A percentile compares a stretch with the other conserved stretches of the same genome.
Evolutionary conservation across 1,140 invertebrate genomes (phyloP).

Genomic region (Pseudomyrmex flavicornis): DNA sequence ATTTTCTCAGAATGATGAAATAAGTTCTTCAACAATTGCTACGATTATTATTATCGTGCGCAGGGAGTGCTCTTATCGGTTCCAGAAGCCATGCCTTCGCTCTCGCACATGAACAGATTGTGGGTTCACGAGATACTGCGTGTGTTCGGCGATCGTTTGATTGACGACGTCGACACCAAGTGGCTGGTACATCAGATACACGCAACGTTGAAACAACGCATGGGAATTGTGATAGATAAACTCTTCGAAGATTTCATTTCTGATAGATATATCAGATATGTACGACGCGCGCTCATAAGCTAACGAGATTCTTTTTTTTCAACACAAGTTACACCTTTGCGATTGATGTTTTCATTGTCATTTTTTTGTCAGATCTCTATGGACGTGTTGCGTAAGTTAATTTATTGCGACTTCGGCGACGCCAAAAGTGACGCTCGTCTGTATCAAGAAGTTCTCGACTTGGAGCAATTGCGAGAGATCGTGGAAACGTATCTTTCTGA

Average conservation of each 20-base stretch:
- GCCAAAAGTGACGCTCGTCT: constrained; percentile 95
- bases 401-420: constrained; percentile 98
- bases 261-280: too few relatives aligned
- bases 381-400: constrained; percentile 92
- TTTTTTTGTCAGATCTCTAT: constrained; percentile 87
- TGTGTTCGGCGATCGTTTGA: constrained; percentile 97
- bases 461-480: constrained; percentile 93
- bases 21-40: constrained; percentile 1
- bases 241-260: constrained; percentile 81
- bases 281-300: too few relatives aligned
- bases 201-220: constrained; percentile 86
- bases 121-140: constrained; percentile 98
- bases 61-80: constrained; percentile 96
- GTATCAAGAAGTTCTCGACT: constrained; percentile 95
- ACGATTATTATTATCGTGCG: background rate
- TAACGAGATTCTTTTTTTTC: too few relatives aligned
- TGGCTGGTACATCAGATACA: constrained; percentile 92
- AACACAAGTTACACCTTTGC: background rate
- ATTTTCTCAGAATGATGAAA: background rate
- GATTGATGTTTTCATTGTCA: background rate
- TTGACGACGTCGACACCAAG: constrained; percentile 92
- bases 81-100: constrained; percentile 95
- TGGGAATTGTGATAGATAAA: constrained; percentile 83
- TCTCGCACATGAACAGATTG: constrained; percentile 94
- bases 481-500: constrained; percentile 96